A percentile compares a stretch with the other conserved stretches of the same genome.
Evolutionary conservation across 1,140 invertebrate species (phyloP).

Genomic region (Drosophila rhopaloa): DNA sequence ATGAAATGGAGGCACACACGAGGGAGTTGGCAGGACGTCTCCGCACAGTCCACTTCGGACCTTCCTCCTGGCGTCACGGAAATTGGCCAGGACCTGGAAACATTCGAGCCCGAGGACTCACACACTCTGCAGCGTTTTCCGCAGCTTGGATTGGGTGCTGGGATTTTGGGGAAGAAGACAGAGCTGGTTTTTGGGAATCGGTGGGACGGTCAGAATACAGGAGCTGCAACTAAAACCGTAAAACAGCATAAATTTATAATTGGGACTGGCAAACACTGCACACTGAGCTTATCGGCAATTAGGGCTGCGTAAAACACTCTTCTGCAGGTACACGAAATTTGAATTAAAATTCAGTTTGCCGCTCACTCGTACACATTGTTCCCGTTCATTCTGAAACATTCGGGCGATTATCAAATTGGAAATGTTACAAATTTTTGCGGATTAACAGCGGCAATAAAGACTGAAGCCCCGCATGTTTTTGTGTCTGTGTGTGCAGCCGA

Average conservation of each 20-base stretch:
- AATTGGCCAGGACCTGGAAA: slow-evolving; percentile 2
- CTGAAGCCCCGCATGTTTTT: neutral
- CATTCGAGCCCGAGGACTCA: too few relatives aligned
- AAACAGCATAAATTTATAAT: slow-evolving; percentile 24
- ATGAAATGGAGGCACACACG: neutral
- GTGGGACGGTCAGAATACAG: too few relatives aligned
- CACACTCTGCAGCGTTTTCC: neutral
- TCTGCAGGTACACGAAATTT: neutral
- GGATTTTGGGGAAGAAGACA: neutral
- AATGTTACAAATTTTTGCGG: slow-evolving; percentile 53
- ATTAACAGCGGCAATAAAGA: slow-evolving; percentile 51
- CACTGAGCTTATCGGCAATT: slow-evolving; percentile 19
- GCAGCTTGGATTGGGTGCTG: neutral
- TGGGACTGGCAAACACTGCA: slow-evolving; percentile 14
- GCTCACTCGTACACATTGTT: neutral
- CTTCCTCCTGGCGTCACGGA: neutral
- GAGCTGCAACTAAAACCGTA: slow-evolving; percentile 25
- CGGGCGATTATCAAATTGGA: slow-evolving; percentile 46
- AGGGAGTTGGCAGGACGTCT: neutral
- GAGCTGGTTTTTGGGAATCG: neutral
- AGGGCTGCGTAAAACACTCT: slow-evolving; percentile 3
- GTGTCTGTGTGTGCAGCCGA: slow-evolving; percentile 22
- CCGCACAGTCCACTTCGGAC: neutral
- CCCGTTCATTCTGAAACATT: slow-evolving; percentile 32
- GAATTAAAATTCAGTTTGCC: slow-evolving; percentile 18